Conservation (phyloP, 2,797 vertebrate genomes). For the Anableps anableps region DNA sequence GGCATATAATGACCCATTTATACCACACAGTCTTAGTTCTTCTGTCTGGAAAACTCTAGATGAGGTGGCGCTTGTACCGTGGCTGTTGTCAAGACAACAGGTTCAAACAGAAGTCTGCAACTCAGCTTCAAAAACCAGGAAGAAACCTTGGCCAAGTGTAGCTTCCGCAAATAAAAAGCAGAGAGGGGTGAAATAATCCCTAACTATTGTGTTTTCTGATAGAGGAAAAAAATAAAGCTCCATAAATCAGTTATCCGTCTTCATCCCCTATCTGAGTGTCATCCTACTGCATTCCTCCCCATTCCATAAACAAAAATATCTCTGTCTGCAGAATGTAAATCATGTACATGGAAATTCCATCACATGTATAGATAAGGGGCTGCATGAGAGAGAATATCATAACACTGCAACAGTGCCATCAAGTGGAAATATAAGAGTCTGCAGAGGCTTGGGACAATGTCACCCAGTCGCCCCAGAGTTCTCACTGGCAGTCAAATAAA, state of each 20-base stretch:
- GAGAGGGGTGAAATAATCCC: conserved; percentile 13
- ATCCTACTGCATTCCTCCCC: conserved; percentile 38
- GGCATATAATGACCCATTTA: background rate
- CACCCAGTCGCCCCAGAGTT: conserved; percentile 22
- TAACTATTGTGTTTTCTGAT: conserved; percentile 17
- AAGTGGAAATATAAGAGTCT: conserved; percentile 53
- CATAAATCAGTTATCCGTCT: conserved; percentile 2
- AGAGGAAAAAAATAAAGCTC: conserved; percentile 30
- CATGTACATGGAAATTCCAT: conserved; percentile 61
- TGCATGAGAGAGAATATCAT: conserved; percentile 1
- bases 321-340: conserved; percentile 57
- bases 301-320: conserved; percentile 33
- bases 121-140: conserved; percentile 62
- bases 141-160: conserved; percentile 47
- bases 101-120: conserved; percentile 49
- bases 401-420: conserved; percentile 73
- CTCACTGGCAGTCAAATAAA: conserved; percentile 47
- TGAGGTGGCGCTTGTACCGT: background rate
- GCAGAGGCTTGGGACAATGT: background rate
- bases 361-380: conserved; percentile 40
- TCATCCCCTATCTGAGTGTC: conserved; percentile 13
- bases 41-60: conserved; percentile 26
- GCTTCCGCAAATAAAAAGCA: conserved; percentile 66
- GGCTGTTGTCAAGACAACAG: conserved; percentile 55
- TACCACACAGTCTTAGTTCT: conserved; percentile 10